Conservation (phyloP, 2,888 invertebrate species). For the Nemapogon koenigi region DNA sequence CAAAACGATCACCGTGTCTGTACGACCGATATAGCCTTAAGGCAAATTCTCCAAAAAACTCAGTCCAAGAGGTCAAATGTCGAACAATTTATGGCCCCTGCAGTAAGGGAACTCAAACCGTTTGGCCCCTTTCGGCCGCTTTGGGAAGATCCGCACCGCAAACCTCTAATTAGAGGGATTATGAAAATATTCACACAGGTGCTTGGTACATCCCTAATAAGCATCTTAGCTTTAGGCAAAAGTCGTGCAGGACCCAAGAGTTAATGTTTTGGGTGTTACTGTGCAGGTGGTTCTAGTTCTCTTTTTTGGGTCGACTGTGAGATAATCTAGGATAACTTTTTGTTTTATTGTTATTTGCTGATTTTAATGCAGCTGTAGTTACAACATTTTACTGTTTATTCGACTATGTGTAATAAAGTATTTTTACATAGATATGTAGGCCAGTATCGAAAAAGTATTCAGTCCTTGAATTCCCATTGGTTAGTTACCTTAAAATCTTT, state of each 20-base stretch:
- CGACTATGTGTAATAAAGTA: no score
- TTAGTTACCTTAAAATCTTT: no score
- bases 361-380: constrained; percentile 16
- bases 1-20: constrained; percentile 1
- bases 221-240: constrained; percentile 53
- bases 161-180: constrained; percentile 64
- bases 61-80: constrained; percentile 54
- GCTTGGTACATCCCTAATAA: constrained; percentile 57
- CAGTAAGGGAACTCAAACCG: constrained; percentile 48
- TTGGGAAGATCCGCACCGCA: constrained; percentile 51
- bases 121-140: constrained; percentile 34
- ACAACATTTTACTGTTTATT: no score
- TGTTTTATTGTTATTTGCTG: constrained; percentile 12
- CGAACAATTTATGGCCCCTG: constrained; percentile 63
- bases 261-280: constrained; percentile 56
- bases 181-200: constrained; percentile 65
- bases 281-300: constrained; percentile 42
- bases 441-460: no score
- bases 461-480: no score
- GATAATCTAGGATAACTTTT: constrained; percentile 39
- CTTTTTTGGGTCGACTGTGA: constrained; percentile 35
- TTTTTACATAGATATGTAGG: no score
- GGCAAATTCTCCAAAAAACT: constrained; percentile 56
- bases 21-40: constrained; percentile 29
- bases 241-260: constrained; percentile 44